These are phyloP conservation scores for Numida meleagris DNA, from an alignment of 2,113 vertebrate species.

Conservation along the genomic window DNA sequence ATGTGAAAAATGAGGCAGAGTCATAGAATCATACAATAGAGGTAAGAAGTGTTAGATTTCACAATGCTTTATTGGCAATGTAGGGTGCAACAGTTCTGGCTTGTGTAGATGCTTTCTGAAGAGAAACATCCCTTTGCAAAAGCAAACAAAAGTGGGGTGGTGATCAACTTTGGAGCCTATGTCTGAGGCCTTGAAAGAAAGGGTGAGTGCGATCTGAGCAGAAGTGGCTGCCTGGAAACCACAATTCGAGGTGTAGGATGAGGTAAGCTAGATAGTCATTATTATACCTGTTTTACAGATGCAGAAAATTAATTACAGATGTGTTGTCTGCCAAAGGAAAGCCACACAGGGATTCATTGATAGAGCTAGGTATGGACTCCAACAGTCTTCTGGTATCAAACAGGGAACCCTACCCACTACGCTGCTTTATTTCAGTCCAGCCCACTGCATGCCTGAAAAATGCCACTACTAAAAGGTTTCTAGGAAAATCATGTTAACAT, in stretches of 20 bases:
- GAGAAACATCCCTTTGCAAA: not conserved
- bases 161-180: not conserved
- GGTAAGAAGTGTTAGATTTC: not conserved
- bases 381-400: not conserved
- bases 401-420: not conserved
- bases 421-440: not conserved
- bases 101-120: not conserved
- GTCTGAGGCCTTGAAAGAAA: not conserved
- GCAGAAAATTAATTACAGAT: not conserved
- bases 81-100: not conserved
- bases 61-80: not conserved
- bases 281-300: not conserved
- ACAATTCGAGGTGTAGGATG: not conserved
- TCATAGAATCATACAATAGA: not conserved
- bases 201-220: not conserved
- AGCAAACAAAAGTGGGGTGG: not conserved
- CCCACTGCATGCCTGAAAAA: not conserved
- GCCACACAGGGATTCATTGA: not conserved
- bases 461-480: not conserved
- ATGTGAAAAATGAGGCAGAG: not conserved
- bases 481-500: not conserved
- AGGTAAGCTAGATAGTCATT: not conserved
- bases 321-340: not conserved
- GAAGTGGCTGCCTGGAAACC: not conserved
- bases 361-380: not conserved